These are phyloP conservation scores for Sebastes matsubarae DNA, from an alignment of 2,797 vertebrate genomes.

Conservation along the genomic window DNA sequence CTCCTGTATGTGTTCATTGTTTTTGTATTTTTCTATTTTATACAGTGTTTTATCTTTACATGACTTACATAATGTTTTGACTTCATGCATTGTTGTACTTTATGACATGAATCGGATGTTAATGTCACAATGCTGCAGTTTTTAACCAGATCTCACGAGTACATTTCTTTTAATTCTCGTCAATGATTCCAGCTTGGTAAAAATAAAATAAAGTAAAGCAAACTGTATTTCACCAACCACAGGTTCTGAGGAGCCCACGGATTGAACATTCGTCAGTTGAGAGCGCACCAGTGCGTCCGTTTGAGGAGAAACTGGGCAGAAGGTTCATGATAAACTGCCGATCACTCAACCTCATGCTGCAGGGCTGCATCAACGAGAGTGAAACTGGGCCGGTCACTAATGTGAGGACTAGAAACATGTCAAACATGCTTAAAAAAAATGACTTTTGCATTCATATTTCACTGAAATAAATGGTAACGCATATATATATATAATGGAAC, in stretches of 20 bases:
- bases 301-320: slow-evolving; percentile 92
- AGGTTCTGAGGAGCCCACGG: slow-evolving; percentile 89
- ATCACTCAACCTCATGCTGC: slow-evolving; percentile 91
- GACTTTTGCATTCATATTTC: neutral
- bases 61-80: neutral
- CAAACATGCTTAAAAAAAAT: neutral
- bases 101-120: neutral
- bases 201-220: neutral
- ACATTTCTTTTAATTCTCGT: neutral
- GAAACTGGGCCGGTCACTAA: slow-evolving; percentile 92
- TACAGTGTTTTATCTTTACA: neutral
- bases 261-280: slow-evolving; percentile 83
- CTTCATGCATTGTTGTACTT: neutral
- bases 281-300: slow-evolving; percentile 82
- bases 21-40: neutral
- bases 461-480: neutral
- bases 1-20: slow-evolving; percentile 83
- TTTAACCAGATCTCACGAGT: neutral
- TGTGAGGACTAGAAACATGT: slow-evolving; percentile 77
- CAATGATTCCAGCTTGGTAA: neutral
- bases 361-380: slow-evolving; percentile 91
- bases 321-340: slow-evolving; percentile 91
- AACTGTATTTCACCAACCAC: slow-evolving; percentile 14
- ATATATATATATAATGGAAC: neutral
- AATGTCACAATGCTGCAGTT: neutral